Evolutionary conservation across 2,888 invertebrate species (phyloP).

Genomic region (Geophilus truncorum): DNA sequence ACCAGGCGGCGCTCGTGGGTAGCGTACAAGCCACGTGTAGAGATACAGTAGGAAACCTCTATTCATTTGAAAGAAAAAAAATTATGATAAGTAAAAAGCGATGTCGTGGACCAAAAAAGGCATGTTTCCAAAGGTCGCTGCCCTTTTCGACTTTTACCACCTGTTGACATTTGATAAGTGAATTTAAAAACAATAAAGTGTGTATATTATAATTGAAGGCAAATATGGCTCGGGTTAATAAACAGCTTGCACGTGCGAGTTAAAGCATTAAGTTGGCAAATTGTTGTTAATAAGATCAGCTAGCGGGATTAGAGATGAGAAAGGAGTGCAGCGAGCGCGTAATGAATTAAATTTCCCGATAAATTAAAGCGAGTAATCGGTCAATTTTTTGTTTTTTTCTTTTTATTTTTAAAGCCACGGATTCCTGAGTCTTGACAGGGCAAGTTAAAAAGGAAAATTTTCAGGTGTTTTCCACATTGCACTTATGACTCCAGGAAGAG

Average conservation of each 20-base stretch:
- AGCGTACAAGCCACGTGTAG: conserved; percentile 36
- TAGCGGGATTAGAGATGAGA: neutral
- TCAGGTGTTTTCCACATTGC: conserved; percentile 2
- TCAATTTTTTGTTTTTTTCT: neutral
- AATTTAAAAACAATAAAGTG: neutral
- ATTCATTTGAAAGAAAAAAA: neutral
- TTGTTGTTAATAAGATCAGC: neutral
- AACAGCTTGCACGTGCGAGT: too few relatives aligned
- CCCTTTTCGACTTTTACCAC: neutral
- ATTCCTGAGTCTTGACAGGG: neutral
- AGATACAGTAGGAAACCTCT: conserved; percentile 28
- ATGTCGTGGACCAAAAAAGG: neutral
- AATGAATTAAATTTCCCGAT: neutral
- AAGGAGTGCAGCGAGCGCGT: neutral
- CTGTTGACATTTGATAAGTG: neutral
- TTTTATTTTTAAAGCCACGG: neutral
- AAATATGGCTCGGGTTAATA: too few relatives aligned
- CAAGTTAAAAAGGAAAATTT: neutral
- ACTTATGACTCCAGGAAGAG: conserved; percentile 31
- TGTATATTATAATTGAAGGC: neutral
- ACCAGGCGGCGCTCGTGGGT: conserved; percentile 34
- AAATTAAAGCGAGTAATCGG: neutral
- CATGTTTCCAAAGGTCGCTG: neutral
- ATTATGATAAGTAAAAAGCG: neutral
- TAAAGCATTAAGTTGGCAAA: neutral